Conservation (phyloP, 1,140 invertebrate genomes). For the Lysiphlebus fabarum region DNA sequence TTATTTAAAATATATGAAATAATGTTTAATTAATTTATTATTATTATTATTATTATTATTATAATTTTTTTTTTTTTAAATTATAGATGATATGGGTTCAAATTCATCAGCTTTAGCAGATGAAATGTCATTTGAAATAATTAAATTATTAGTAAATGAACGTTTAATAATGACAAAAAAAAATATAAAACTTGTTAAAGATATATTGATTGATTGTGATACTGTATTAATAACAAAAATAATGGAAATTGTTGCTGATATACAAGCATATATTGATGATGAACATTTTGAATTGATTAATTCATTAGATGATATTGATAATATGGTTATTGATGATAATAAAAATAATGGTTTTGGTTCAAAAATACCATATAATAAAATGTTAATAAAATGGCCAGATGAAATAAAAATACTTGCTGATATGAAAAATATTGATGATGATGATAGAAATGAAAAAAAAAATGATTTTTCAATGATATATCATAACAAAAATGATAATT, state of each 20-base stretch:
- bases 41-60: not conserved
- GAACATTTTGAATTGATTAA: conserved; percentile 5
- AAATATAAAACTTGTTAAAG: conserved; percentile 7
- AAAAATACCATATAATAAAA: not conserved
- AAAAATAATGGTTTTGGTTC: not conserved
- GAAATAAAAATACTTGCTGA: conserved; percentile 19
- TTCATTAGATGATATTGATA: not conserved
- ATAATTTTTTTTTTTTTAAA: not conserved
- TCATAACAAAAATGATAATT: too few species aligned
- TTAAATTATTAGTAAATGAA: conserved; percentile 5
- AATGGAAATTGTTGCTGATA: not conserved
- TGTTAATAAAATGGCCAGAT: not conserved
- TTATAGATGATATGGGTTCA: conserved; percentile 14
- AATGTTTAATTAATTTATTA: not conserved
- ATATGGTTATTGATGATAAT: not conserved
- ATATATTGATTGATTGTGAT: conserved; percentile 1
- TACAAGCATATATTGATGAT: conserved; percentile 12
- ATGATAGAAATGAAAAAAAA: conserved; percentile 26
- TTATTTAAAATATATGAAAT: not conserved
- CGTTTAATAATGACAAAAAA: conserved; percentile 2
- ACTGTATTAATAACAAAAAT: conserved; percentile 1
- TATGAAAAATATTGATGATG: conserved; percentile 34
- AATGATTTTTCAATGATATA: conserved; percentile 40
- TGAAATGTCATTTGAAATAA: conserved; percentile 8
- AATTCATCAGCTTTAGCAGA: conserved; percentile 1